A percentile compares a stretch with the other conserved stretches of the same genome.
Evolutionary conservation across 2,888 invertebrate genomes (phyloP).

Genomic region (Epiblema foenella): DNA sequence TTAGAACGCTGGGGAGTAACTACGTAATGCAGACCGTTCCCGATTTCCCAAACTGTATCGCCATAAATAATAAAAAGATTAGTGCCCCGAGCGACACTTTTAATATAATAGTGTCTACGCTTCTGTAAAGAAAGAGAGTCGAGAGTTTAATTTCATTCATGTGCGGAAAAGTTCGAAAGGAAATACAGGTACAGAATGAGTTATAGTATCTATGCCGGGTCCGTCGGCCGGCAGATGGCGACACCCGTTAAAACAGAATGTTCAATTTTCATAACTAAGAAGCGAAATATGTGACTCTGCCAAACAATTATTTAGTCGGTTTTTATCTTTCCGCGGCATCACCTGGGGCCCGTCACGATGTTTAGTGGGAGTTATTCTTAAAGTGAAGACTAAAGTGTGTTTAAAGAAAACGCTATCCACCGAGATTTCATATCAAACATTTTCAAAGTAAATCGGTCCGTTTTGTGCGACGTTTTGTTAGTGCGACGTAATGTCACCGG

Average conservation of each 20-base stretch:
- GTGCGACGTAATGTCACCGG: no score
- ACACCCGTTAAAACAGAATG: neutral
- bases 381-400: neutral
- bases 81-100: neutral
- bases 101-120: neutral
- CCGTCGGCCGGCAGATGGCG: neutral
- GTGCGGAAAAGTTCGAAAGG: no score
- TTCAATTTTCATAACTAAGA: neutral
- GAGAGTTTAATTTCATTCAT: neutral
- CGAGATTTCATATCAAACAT: neutral
- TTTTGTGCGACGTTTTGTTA: no score
- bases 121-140: neutral
- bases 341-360: neutral
- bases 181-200: neutral
- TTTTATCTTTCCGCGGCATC: neutral
- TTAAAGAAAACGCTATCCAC: neutral
- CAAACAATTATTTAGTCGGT: no score
- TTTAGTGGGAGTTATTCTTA: neutral
- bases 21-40: constrained; percentile 32
- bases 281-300: neutral
- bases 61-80: constrained; percentile 32
- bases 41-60: constrained; percentile 34
- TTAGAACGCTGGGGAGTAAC: constrained; percentile 59
- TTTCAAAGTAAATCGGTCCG: no score
- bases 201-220: no score